Conservation (phyloP, 1,140 invertebrate species). For the Aphaenogaster rudis region DNA sequence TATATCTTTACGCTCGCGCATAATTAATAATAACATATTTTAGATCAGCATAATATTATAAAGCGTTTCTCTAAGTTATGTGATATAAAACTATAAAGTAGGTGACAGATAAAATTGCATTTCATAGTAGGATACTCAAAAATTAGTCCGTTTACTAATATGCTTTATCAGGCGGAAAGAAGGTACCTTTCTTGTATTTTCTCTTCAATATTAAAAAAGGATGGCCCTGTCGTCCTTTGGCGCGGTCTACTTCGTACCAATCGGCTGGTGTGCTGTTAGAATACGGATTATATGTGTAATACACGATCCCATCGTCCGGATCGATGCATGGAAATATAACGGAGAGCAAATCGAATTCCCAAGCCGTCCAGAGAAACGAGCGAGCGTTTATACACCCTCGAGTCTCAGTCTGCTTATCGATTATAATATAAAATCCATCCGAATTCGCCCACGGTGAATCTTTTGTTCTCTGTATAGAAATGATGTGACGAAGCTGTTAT, state of each 20-base stretch:
- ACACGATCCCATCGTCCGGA: constrained; percentile 53
- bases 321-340: constrained; percentile 69
- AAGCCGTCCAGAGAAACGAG: constrained; percentile 63
- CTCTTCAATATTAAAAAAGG: constrained; percentile 65
- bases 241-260: constrained; percentile 29
- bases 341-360: constrained; percentile 58
- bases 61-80: neutral
- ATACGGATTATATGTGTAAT: constrained; percentile 71
- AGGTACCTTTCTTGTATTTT: constrained; percentile 15
- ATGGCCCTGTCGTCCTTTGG: constrained; percentile 53
- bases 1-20: neutral
- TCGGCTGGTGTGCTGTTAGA: neutral
- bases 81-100: neutral
- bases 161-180: neutral
- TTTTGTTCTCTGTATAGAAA: constrained; percentile 38
- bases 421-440: constrained; percentile 58
- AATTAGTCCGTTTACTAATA: neutral
- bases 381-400: constrained; percentile 66
- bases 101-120: neutral
- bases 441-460: constrained; percentile 67
- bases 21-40: neutral
- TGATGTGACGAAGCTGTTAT: neutral
- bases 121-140: neutral
- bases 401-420: constrained; percentile 53
- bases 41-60: neutral